Conservation (phyloP, 2,797 vertebrate genomes). For the Gallinago stenura region DNA sequence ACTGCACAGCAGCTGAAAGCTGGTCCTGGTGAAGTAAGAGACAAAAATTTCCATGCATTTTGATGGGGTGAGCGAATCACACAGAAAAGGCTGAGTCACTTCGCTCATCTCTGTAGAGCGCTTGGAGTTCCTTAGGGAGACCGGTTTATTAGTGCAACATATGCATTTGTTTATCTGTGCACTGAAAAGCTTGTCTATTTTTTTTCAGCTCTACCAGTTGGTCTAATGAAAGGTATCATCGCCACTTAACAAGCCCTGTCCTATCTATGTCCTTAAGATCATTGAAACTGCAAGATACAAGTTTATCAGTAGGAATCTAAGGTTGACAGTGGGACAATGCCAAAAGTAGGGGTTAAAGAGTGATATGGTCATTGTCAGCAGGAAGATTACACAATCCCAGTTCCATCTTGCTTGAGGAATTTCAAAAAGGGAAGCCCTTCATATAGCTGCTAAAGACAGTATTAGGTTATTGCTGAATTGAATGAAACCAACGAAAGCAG, state of each 20-base stretch:
- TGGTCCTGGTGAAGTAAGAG: neutral
- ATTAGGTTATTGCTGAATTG: neutral
- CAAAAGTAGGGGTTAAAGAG: neutral
- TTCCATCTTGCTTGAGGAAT: neutral
- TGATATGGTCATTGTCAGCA: neutral
- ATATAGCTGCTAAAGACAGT: neutral
- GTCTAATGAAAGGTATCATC: neutral
- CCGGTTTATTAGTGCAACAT: neutral
- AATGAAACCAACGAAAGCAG: neutral
- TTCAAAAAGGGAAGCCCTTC: neutral
- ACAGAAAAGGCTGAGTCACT: neutral
- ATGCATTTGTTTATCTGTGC: neutral
- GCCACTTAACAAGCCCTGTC: neutral
- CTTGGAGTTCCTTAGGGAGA: neutral
- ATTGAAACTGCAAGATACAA: neutral
- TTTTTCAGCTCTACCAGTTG: neutral
- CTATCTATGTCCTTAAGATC: neutral
- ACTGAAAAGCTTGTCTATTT: neutral
- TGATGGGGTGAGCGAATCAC: neutral
- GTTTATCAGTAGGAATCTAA: neutral
- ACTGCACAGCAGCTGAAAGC: neutral
- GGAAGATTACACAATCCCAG: neutral
- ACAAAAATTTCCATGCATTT: neutral
- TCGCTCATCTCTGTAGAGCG: neutral
- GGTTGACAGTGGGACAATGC: neutral